phyloP scores from a whole-genome alignment of 2,888 invertebrate species.

The Bhutanitis thaidina region DNA sequence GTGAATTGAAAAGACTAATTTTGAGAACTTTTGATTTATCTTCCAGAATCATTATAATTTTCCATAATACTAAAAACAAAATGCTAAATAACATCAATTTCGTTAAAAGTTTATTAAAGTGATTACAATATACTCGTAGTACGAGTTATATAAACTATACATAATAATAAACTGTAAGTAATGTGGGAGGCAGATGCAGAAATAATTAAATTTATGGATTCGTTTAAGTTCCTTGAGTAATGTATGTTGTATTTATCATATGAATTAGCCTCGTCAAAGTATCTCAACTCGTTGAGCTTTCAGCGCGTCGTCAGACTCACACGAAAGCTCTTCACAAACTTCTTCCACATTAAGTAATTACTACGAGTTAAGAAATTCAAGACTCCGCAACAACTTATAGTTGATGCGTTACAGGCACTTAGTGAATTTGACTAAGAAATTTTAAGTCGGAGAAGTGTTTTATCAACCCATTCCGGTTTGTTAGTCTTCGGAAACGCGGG shows the following conservation, averaged over 20 bases:
- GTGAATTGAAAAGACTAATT: too few relatives aligned
- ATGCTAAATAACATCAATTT: too few relatives aligned
- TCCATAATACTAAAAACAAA: too few relatives aligned
- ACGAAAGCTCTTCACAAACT: conserved; percentile 36
- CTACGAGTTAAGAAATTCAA: conserved; percentile 53
- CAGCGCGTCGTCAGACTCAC: conserved; percentile 30
- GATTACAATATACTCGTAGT: too few relatives aligned
- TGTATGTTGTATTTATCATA: conserved; percentile 14
- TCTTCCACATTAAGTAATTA: conserved; percentile 54
- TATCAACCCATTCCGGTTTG: conserved; percentile 5
- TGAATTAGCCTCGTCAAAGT: conserved; percentile 26
- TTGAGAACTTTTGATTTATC: too few relatives aligned
- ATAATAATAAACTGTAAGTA: too few relatives aligned
- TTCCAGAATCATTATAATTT: too few relatives aligned
- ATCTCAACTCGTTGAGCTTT: conserved; percentile 25
- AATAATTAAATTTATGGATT: too few relatives aligned
- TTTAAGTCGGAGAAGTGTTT: conserved; percentile 22
- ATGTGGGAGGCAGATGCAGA: too few relatives aligned
- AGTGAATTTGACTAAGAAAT: conserved; percentile 43
- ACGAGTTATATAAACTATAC: too few relatives aligned
- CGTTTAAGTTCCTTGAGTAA: too few relatives aligned
- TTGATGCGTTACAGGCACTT: conserved; percentile 44
- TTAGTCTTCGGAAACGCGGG: conserved; percentile 1
- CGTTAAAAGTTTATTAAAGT: too few relatives aligned
- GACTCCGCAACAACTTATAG: conserved; percentile 34